phyloP scores from a whole-genome alignment of 2,113 vertebrate genomes.

The Notarius lentiginosus region DNA sequence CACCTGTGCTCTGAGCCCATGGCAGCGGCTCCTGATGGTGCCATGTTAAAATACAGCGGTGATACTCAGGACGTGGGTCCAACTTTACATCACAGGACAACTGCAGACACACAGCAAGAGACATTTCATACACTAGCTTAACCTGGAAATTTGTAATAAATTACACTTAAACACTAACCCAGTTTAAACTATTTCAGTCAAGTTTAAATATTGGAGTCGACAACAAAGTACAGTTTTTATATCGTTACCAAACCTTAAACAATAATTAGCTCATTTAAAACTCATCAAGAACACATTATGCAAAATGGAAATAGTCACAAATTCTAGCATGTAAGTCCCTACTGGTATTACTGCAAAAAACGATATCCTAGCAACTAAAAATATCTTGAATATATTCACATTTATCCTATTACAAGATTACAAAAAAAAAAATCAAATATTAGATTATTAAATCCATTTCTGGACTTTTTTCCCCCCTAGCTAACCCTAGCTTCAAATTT shows the following conservation, averaged over 20 bases:
- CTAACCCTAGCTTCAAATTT: background rate
- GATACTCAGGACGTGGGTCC: conserved; percentile 98
- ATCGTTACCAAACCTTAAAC: background rate
- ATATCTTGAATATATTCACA: background rate
- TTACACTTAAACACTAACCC: background rate
- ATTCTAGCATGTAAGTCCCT: background rate
- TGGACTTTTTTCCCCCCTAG: too few species aligned
- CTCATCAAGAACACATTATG: background rate
- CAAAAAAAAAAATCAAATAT: background rate
- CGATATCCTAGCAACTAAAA: background rate
- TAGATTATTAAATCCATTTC: background rate
- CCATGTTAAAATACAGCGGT: conserved; percentile 99
- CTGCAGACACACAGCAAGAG: conserved; percentile 66
- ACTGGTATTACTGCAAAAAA: background rate
- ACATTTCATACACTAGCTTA: background rate
- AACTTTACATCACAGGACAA: conserved; percentile 99
- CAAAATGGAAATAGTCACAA: background rate
- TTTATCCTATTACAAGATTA: background rate
- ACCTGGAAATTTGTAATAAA: background rate
- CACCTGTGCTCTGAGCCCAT: conserved; percentile 99
- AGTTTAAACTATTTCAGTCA: background rate
- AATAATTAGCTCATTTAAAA: background rate
- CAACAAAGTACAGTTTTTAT: background rate
- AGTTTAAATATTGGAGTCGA: background rate
- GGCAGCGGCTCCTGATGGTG: conserved; percentile 99